A percentile compares a stretch with the other conserved stretches of the same genome.
Conservation (phyloP, 2,797 vertebrate genomes). For the Oceanodroma leucorhoa region DNA sequence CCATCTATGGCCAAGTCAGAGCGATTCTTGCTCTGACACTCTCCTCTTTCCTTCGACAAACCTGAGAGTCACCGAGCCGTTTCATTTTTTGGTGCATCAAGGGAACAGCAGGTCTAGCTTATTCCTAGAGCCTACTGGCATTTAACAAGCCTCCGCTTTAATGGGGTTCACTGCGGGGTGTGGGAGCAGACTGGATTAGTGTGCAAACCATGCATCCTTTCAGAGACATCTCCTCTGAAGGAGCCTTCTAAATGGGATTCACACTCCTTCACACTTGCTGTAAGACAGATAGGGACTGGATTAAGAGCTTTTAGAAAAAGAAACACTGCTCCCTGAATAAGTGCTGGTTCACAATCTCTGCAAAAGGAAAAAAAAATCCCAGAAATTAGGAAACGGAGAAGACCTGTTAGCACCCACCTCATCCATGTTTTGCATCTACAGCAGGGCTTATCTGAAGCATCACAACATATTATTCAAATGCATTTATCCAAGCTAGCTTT, state of each 20-base stretch:
- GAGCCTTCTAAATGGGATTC: constrained; percentile 54
- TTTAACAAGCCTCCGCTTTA: constrained; percentile 42
- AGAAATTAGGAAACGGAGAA: not conserved
- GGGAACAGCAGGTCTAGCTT: constrained; percentile 41
- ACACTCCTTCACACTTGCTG: constrained; percentile 43
- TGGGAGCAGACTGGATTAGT: constrained; percentile 36
- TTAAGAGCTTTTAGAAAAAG: constrained; percentile 16
- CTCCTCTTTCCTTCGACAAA: not conserved
- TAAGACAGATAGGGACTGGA: constrained; percentile 13
- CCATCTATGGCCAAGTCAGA: not conserved
- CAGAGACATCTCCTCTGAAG: not conserved
- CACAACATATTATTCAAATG: not conserved
- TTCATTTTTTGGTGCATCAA: constrained; percentile 40
- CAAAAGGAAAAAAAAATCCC: not conserved
- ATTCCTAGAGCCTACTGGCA: constrained; percentile 15
- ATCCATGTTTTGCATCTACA: not conserved
- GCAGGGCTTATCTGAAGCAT: not conserved
- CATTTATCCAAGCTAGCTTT: not conserved
- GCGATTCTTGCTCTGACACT: fast-evolving
- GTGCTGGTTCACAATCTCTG: not conserved
- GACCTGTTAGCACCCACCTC: not conserved
- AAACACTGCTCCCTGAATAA: not conserved
- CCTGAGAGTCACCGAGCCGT: not conserved
- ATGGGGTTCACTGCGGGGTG: constrained; percentile 12
- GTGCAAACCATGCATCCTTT: constrained; percentile 32